A percentile compares a stretch with the other conserved stretches of the same genome.
phyloP scores from a whole-genome alignment of 2,888 invertebrate species.

The Thymelicus sylvestris region DNA sequence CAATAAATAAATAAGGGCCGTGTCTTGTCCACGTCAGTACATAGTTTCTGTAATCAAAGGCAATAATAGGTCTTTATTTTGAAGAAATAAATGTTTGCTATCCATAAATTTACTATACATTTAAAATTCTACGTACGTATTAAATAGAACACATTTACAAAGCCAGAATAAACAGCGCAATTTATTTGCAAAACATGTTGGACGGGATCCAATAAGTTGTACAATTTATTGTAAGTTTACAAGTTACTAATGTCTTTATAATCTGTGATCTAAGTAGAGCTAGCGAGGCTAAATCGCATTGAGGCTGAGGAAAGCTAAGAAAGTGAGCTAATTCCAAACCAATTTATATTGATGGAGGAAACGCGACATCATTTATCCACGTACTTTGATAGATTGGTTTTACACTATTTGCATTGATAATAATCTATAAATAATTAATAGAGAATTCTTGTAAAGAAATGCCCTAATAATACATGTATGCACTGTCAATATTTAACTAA shows the following conservation, averaged over 20 bases:
- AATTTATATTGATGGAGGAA: conserved; percentile 27
- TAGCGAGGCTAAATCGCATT: conserved; percentile 25
- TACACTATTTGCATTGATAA: neutral
- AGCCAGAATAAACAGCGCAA: neutral
- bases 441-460: neutral
- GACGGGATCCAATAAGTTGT: neutral
- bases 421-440: neutral
- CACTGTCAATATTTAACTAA: no score
- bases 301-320: conserved; percentile 34
- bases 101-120: no score
- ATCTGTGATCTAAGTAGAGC: conserved; percentile 27
- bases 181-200: neutral
- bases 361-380: conserved; percentile 17
- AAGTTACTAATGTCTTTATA: conserved; percentile 24
- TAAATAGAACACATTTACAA: no score
- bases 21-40: no score
- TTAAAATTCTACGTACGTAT: no score
- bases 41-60: no score
- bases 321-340: conserved; percentile 30
- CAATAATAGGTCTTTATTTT: no score
- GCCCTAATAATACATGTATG: no score
- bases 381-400: conserved; percentile 5
- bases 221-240: conserved; percentile 5
- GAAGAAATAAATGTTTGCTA: no score
- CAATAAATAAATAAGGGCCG: no score